phyloP scores from a whole-genome alignment of 1,140 invertebrate genomes.

The Drosophila kanapiae region DNA sequence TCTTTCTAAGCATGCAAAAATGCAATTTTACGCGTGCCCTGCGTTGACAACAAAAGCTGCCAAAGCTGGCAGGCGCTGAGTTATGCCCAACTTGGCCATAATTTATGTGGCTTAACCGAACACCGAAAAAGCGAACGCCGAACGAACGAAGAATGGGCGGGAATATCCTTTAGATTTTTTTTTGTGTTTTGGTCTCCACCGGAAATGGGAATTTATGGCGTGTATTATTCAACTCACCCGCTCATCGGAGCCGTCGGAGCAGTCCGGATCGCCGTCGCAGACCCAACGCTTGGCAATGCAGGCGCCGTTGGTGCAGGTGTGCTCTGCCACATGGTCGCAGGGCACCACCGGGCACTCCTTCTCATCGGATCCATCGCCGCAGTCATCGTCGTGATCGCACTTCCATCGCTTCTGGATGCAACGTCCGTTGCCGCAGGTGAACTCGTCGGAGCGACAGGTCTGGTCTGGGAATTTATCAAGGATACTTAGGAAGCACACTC shows the following conservation, averaged over 20 bases:
- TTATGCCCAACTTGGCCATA: slow-evolving; percentile 76
- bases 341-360: slow-evolving; percentile 89
- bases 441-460: slow-evolving; percentile 94
- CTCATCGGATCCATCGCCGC: slow-evolving; percentile 93
- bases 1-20: slow-evolving; percentile 53
- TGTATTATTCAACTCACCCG: slow-evolving; percentile 86
- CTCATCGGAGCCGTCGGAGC: slow-evolving; percentile 93
- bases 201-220: slow-evolving; percentile 66
- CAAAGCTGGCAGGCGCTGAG: slow-evolving; percentile 74
- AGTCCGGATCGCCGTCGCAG: slow-evolving; percentile 95
- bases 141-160: slow-evolving; percentile 12
- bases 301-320: slow-evolving; percentile 89
- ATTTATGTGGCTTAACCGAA: slow-evolving; percentile 69
- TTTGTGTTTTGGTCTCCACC: not conserved
- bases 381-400: slow-evolving; percentile 95
- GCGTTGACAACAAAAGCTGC: slow-evolving; percentile 83
- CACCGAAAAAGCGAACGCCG: slow-evolving; percentile 23
- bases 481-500: slow-evolving; percentile 27
- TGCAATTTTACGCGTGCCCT: slow-evolving; percentile 81
- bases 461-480: slow-evolving; percentile 87
- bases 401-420: slow-evolving; percentile 95
- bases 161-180: not conserved
- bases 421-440: slow-evolving; percentile 94
- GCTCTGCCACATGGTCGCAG: slow-evolving; percentile 89
- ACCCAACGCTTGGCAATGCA: slow-evolving; percentile 91